Evolutionary conservation across 2,113 vertebrate species (phyloP).

Genomic region (Uria aalge): DNA sequence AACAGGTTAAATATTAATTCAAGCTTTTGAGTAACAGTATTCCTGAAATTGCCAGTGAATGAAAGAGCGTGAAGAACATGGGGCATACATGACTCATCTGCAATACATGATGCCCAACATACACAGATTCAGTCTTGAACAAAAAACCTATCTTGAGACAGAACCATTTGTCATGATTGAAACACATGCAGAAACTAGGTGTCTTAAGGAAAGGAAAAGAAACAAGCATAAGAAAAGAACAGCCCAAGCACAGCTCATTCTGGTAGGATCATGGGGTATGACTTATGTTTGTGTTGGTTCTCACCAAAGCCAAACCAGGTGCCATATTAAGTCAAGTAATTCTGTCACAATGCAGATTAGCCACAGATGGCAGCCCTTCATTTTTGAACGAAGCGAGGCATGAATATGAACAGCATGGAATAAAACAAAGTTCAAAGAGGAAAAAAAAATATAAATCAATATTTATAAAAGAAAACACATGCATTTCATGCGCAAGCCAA

Average conservation of each 20-base stretch:
- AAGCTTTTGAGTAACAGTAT: neutral
- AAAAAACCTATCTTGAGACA: neutral
- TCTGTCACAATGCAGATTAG: neutral
- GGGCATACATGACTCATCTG: neutral
- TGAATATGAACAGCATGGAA: neutral
- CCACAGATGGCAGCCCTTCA: conserved; percentile 35
- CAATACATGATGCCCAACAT: neutral
- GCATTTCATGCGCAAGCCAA: conserved; percentile 25
- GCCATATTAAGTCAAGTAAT: conserved; percentile 6
- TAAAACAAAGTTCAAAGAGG: conserved; percentile 41
- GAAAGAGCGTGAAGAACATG: neutral
- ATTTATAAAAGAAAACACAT: conserved; percentile 60
- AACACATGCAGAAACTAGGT: conserved; percentile 7
- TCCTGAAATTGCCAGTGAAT: neutral
- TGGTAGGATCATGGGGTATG: neutral
- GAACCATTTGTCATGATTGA: neutral
- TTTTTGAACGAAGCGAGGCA: neutral
- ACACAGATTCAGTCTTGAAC: neutral
- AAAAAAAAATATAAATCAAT: neutral
- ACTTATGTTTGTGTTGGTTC: neutral
- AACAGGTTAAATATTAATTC: neutral
- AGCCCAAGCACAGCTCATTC: conserved; percentile 26
- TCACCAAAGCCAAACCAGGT: conserved; percentile 57
- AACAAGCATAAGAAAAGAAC: neutral
- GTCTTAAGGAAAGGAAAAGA: neutral